Percentiles rank a stretch among this genome's conserved stretches.
These are phyloP conservation scores for Agriopis leucophaearia DNA, from an alignment of 2,888 invertebrate genomes.

Conservation along the genomic window DNA sequence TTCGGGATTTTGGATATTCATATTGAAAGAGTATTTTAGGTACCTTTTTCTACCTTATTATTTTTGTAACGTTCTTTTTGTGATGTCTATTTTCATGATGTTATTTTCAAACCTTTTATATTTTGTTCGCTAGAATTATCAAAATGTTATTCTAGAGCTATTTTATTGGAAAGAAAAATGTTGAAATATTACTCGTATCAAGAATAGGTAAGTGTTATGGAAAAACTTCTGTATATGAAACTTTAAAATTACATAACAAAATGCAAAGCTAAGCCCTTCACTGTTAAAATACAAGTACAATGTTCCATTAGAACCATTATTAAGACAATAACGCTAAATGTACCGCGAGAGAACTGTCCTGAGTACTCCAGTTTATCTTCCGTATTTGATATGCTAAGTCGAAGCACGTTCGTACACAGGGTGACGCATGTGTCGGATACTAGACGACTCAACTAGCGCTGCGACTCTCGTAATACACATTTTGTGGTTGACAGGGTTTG, in stretches of 20 bases:
- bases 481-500: too few relatives aligned
- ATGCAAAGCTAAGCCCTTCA: slow-evolving; percentile 20
- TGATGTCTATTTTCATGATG: too few relatives aligned
- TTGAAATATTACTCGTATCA: too few relatives aligned
- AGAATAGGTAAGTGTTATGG: too few relatives aligned
- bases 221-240: too few relatives aligned
- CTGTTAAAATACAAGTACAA: slow-evolving; percentile 10
- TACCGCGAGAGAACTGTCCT: slow-evolving; percentile 13
- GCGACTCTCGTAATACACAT: too few relatives aligned
- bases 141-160: too few relatives aligned
- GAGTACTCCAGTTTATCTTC: slow-evolving; percentile 15
- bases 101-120: too few relatives aligned
- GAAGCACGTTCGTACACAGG: background rate
- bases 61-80: too few relatives aligned
- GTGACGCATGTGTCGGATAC: background rate
- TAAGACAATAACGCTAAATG: slow-evolving; percentile 23
- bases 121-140: too few relatives aligned
- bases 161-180: too few relatives aligned
- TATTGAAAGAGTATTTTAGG: background rate
- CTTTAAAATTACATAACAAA: background rate
- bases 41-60: too few relatives aligned
- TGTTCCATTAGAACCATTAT: slow-evolving; percentile 28
- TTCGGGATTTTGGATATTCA: background rate
- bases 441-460: background rate
- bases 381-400: slow-evolving; percentile 24